A percentile compares a stretch with the other conserved stretches of the same genome.
Conservation (phyloP, 2,888 invertebrate genomes). For the Rugalucina vietnamica region DNA sequence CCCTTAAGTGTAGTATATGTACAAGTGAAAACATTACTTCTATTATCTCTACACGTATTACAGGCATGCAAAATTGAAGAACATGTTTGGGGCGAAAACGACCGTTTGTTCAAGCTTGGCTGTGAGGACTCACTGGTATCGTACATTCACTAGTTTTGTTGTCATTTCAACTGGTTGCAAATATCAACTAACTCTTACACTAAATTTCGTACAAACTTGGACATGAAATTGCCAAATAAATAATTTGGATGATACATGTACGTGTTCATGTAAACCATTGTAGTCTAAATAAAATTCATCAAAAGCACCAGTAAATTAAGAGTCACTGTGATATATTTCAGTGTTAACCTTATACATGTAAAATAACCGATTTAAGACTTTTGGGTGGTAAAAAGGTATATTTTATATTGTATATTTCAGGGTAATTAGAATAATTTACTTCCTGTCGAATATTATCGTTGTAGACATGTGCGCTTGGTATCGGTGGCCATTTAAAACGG, state of each 20-base stretch:
- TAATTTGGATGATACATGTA: too few relatives aligned
- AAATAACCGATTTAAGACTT: background rate
- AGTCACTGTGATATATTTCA: too few relatives aligned
- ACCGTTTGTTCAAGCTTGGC: background rate
- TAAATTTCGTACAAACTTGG: too few relatives aligned
- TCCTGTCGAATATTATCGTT: background rate
- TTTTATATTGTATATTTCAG: background rate
- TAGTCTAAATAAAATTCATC: background rate
- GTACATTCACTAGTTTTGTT: too few relatives aligned
- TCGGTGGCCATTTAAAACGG: background rate
- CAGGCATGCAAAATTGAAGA: conserved; percentile 39
- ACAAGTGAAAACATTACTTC: too few relatives aligned
- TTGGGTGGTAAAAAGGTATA: background rate
- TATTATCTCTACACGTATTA: too few relatives aligned
- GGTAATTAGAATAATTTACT: background rate
- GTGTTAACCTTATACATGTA: too few relatives aligned
- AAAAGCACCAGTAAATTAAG: background rate
- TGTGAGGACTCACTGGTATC: background rate
- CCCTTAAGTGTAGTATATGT: too few relatives aligned
- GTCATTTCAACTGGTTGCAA: too few relatives aligned
- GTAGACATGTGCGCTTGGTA: background rate
- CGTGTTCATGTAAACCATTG: background rate
- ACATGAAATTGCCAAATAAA: too few relatives aligned
- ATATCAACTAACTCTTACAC: too few relatives aligned
- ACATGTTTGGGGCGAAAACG: conserved; percentile 26